Evolutionary conservation across 2,888 invertebrate species (phyloP), one percentile per base, ranked within the genome.

Genomic region (Drosophila cognata): DNA sequence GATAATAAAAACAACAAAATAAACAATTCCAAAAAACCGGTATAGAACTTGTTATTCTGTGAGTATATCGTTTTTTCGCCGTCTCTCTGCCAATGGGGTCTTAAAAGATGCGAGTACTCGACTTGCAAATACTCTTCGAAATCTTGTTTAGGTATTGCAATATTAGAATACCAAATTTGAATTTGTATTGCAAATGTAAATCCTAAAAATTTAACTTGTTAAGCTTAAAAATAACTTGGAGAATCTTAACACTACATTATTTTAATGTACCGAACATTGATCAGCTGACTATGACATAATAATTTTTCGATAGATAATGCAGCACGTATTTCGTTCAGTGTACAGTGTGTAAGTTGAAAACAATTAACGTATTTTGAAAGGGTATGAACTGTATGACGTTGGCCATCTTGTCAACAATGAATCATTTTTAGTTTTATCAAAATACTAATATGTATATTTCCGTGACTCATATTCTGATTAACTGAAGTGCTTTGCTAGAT

Each of bases 111-210:
- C 7, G 2, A 21, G 11, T 13, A 21, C 29, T 13, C 2, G 21
- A 29, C 66, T 13, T 4, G 2, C 4, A 31, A 6, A 46, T 68
- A 68, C 51, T 33, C 51, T 67, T 13, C 29, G n/a, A 10, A 21
- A 11, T 21, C 16, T 4, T 46, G 2, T 21, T 21, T 7, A 21
- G 2, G 6, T 13, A 11, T 21, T 21, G 21, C 13, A 21, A 43
- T 21, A 43, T 21, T 21, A 21, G 3, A 21, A 16, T 31, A 8
- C 8, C 16, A 18, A 10, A 10, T 25, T 8, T 36, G 2, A 6
- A 28, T 16, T 18, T 36, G 1, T 35, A 21, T 43, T 21, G 2
- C 8, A 50, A 50, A 28, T 50, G 25, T 18, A 18, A 10, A 13
- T 21, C 3, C 3, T 21, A 43, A 21, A 21, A 21, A 13, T 13